Evolutionary conservation across 2,113 vertebrate genomes (phyloP).

Genomic region (Salvelinus alpinus): DNA sequence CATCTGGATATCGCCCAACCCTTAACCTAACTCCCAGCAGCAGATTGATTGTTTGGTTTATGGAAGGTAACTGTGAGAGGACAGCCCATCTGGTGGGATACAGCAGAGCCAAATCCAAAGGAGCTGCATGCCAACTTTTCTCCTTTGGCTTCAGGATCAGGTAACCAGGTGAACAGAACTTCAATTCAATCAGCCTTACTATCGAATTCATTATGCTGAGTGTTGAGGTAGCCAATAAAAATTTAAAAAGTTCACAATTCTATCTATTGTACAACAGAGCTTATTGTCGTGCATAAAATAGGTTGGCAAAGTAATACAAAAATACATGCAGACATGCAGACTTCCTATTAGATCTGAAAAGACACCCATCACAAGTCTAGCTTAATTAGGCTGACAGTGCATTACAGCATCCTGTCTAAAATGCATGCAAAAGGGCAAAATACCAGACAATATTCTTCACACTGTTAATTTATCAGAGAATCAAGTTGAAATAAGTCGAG

Average conservation of each 20-base stretch:
- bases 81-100: constrained; percentile 48
- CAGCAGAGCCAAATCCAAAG: constrained; percentile 20
- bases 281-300: too few relatives aligned
- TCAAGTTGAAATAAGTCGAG: constrained; percentile 24
- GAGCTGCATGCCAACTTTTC: constrained; percentile 18
- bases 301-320: too few relatives aligned
- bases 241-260: neutral
- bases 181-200: neutral
- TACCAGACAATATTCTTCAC: too few relatives aligned
- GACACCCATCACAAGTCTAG: too few relatives aligned
- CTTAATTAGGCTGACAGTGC: too few relatives aligned
- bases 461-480: neutral
- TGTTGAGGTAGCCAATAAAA: neutral
- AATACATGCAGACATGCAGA: too few relatives aligned
- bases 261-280: too few relatives aligned
- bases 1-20: too few relatives aligned
- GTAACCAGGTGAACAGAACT: constrained; percentile 22
- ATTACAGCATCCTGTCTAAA: too few relatives aligned
- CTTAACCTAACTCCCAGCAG: neutral
- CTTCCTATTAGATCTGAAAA: too few relatives aligned
- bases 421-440: too few relatives aligned
- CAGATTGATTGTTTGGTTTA: constrained; percentile 60
- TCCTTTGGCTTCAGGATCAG: constrained; percentile 2
- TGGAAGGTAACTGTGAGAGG: constrained; percentile 58
- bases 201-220: neutral